Conservation (phyloP, 2,797 vertebrate species). For the Xiphorhynchus erythropygius region DNA sequence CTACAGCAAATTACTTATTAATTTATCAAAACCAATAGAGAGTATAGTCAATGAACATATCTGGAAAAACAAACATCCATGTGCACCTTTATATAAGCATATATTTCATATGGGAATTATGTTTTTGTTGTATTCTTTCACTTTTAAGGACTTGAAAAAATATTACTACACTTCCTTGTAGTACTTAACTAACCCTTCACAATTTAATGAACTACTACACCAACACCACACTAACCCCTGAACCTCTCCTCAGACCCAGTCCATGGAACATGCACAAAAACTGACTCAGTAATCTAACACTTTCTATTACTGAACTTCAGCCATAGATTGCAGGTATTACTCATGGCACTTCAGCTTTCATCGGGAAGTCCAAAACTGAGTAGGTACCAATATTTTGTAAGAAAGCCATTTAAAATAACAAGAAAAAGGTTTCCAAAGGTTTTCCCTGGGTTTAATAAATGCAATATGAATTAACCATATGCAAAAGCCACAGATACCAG, state of each 20-base stretch:
- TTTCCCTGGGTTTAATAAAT: not conserved
- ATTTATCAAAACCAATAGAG: not conserved
- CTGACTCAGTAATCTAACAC: not conserved
- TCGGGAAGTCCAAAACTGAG: not conserved
- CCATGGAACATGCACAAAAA: not conserved
- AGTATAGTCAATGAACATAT: not conserved
- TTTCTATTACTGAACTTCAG: not conserved
- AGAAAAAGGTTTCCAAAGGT: not conserved
- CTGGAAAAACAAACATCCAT: not conserved
- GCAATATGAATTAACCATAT: not conserved
- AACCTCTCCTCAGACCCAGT: not conserved
- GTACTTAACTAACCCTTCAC: not conserved
- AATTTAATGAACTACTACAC: not conserved
- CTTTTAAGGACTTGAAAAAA: not conserved
- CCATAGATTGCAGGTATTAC: fast-evolving
- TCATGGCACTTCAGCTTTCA: not conserved
- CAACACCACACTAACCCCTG: not conserved
- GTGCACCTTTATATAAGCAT: not conserved
- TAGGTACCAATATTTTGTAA: not conserved
- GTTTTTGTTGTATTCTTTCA: not conserved
- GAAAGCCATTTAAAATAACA: not conserved
- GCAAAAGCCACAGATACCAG: not conserved
- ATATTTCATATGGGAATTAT: not conserved
- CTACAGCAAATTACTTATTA: not conserved
- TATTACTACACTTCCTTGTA: not conserved